Evolutionary conservation across 2,888 invertebrate species (phyloP).

Genomic region (Zaprionus obscuricornis): DNA sequence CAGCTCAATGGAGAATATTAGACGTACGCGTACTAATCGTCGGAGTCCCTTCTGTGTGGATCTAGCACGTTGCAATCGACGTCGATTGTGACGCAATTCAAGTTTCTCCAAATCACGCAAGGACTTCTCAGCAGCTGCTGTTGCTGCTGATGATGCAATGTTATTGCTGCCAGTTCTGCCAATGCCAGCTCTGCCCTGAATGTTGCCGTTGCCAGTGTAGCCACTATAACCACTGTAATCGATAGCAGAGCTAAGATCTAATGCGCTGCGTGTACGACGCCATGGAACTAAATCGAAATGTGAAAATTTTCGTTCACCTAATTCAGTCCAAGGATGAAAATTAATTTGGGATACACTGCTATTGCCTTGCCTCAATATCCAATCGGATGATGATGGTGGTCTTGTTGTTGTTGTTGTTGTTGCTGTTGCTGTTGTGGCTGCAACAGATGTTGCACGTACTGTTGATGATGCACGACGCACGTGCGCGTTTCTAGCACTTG

Average conservation of each 20-base stretch:
- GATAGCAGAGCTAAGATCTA: slow-evolving; percentile 69
- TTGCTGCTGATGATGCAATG: not conserved
- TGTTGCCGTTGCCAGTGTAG: no score
- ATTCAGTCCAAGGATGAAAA: slow-evolving; percentile 80
- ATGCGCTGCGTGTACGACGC: slow-evolving; percentile 76
- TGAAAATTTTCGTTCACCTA: slow-evolving; percentile 71
- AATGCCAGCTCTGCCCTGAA: slow-evolving; percentile 21
- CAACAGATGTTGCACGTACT: not conserved
- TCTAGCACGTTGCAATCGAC: slow-evolving; percentile 81
- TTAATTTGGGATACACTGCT: slow-evolving; percentile 69
- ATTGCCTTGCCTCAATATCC: slow-evolving; percentile 80
- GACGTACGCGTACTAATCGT: slow-evolving; percentile 87
- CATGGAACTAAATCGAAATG: slow-evolving; percentile 83
- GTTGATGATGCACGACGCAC: slow-evolving; percentile 39
- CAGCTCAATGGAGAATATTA: slow-evolving; percentile 88
- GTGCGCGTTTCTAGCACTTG: slow-evolving; percentile 75
- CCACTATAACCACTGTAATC: slow-evolving; percentile 67
- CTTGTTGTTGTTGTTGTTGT: not conserved
- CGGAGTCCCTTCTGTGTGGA: slow-evolving; percentile 63
- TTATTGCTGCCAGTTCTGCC: slow-evolving; percentile 10
- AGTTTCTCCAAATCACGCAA: slow-evolving; percentile 77
- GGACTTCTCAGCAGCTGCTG: slow-evolving; percentile 51
- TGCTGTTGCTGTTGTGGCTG: not conserved
- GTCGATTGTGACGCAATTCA: slow-evolving; percentile 80
- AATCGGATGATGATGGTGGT: slow-evolving; percentile 59